A percentile compares a stretch with the other conserved stretches of the same genome.
phyloP scores from a whole-genome alignment of 2,797 vertebrate genomes.

The Karalla daura region DNA sequence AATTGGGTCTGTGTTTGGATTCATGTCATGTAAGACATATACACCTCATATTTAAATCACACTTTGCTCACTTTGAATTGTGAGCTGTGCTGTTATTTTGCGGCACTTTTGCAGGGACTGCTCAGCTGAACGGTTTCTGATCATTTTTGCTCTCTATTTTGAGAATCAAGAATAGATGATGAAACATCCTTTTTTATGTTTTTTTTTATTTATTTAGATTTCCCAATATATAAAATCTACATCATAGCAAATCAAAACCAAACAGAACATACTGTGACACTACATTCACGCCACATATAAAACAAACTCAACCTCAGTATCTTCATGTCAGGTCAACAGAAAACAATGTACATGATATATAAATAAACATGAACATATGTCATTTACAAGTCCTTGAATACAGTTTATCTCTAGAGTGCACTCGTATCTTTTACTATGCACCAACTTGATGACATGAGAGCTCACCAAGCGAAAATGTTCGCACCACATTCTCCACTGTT shows the following conservation, averaged over 20 bases:
- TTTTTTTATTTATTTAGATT: background rate
- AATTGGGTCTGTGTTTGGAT: constrained; percentile 49
- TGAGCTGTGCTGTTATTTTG: constrained; percentile 21
- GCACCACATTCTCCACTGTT: background rate
- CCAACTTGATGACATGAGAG: background rate
- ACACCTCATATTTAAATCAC: constrained; percentile 50
- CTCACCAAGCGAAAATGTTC: too few species aligned
- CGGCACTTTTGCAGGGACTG: constrained; percentile 33
- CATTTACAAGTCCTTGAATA: background rate
- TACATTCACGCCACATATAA: background rate
- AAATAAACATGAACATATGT: background rate
- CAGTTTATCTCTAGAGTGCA: too few species aligned
- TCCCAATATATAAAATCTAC: background rate
- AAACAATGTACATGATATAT: background rate
- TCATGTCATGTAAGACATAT: constrained; percentile 42
- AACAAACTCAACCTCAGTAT: background rate
- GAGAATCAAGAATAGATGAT: background rate
- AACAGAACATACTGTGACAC: background rate
- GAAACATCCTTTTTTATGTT: background rate
- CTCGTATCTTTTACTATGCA: background rate
- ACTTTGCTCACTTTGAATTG: constrained; percentile 43
- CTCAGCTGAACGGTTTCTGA: constrained; percentile 18
- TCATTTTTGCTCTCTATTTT: background rate
- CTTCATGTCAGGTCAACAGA: background rate
- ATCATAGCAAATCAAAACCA: background rate